A percentile compares a stretch with the other conserved stretches of the same genome.
phyloP scores from a whole-genome alignment of 2,888 invertebrate species.

The Dryomyza anilis region DNA sequence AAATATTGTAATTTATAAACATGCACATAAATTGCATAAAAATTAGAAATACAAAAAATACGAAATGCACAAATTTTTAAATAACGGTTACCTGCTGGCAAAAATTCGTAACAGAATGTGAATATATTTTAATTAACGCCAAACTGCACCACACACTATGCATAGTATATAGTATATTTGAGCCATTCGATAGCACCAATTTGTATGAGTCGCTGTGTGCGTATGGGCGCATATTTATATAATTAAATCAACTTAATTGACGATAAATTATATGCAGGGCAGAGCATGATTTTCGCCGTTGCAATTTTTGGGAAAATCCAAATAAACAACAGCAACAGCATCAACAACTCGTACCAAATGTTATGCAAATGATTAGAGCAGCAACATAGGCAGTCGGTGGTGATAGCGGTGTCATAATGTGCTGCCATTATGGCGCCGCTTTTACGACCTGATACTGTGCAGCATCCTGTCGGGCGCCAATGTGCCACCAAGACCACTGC shows the following conservation, averaged over 20 bases:
- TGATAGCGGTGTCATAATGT: not conserved
- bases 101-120: too few relatives aligned
- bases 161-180: too few relatives aligned
- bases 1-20: too few relatives aligned
- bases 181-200: too few relatives aligned
- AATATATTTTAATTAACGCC: too few relatives aligned
- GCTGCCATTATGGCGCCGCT: not conserved
- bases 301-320: not conserved
- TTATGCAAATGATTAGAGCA: slow-evolving; percentile 18
- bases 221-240: slow-evolving; percentile 25
- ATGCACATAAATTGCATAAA: too few relatives aligned
- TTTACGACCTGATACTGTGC: not conserved
- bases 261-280: slow-evolving; percentile 41
- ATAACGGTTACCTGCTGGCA: too few relatives aligned
- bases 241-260: slow-evolving; percentile 36
- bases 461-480: not conserved
- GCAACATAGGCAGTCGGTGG: too few relatives aligned
- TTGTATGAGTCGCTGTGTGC: too few relatives aligned
- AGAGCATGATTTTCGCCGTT: not conserved
- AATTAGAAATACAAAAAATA: too few relatives aligned
- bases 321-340: not conserved
- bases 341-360: not conserved
- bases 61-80: too few relatives aligned
- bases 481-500: not conserved
- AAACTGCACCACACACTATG: too few relatives aligned